Evolutionary conservation across 2,797 vertebrate species (phyloP), one percentile per base, ranked within the genome.

Genomic region (Tapera naevia): DNA sequence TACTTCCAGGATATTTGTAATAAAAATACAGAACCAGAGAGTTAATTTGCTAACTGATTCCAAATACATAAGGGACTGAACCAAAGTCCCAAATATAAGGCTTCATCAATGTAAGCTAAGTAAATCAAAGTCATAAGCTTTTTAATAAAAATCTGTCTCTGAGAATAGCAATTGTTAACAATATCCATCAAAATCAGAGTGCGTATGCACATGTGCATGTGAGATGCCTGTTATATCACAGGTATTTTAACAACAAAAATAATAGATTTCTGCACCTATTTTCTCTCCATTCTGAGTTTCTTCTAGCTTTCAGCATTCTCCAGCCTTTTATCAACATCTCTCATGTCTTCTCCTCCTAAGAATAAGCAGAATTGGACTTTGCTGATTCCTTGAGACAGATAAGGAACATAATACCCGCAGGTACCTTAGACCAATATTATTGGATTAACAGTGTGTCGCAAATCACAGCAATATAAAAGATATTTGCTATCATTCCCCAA

Each of bases 391-490:
- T 80, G 37, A 57, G 33, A 72, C 78, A 25, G 17, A n/a, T 17
- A 69, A 53, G 3, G 5, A 80, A 43, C 30, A 39, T 22, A 72
- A 61, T n/a, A 61, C 18, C 46, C 13, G 39, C 0, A 5, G 21
- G 12, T 60, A 48, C 19, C 13, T 56, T 27, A 67, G n/a, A 35
- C 4, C 17, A 41, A 27, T 62, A 28, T 62, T 57, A 25, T 69
- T 65, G 13, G 0, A 64, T 71, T 71, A 73, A 57, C 0, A 0
- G 3, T 32, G 3, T 33, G 17, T 15, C 57, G 10, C 11, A 53
- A 21, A 57, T 16, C 8, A 76, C 3, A 80, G 8, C 41, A 28
- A 25, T 14, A 22, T 5, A 6, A 7, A 69, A 75, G 10, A 60
- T 43, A 11, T 67, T 87, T 79, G 7, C 17, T 74, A 32, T 32